A percentile compares a stretch with the other conserved stretches of the same genome.
Evolutionary conservation across 1,140 invertebrate genomes (phyloP).

Genomic region (Sitodiplosis mosellana): DNA sequence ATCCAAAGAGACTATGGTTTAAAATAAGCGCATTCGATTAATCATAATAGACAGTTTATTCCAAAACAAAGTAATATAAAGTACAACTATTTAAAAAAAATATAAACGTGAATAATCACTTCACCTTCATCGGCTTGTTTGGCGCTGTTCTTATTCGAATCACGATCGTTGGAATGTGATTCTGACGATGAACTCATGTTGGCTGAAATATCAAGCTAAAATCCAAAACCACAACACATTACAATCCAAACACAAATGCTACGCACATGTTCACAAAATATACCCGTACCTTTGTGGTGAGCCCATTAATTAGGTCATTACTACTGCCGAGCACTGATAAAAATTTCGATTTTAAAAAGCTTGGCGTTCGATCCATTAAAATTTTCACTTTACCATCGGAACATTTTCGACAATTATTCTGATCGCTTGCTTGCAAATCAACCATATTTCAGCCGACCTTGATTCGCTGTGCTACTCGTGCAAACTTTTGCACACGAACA

Average conservation of each 20-base stretch:
- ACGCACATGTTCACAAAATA: background rate
- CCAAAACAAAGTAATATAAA: background rate
- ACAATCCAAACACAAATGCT: too few species aligned
- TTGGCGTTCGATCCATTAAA: constrained; percentile 25
- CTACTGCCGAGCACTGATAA: constrained; percentile 27
- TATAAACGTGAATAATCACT: background rate
- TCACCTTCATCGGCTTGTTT: constrained; percentile 1
- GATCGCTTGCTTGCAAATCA: background rate
- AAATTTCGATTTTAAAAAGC: constrained; percentile 26
- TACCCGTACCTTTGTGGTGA: constrained; percentile 24
- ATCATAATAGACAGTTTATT: background rate
- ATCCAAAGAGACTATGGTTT: background rate
- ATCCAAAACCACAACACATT: too few species aligned
- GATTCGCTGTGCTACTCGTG: too few species aligned
- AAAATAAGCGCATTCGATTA: background rate
- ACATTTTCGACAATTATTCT: background rate
- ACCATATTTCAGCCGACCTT: background rate
- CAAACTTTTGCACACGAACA: too few species aligned
- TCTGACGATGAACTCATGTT: background rate
- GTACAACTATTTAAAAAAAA: background rate
- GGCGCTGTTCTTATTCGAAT: background rate
- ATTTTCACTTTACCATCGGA: constrained; percentile 19
- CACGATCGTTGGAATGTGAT: background rate
- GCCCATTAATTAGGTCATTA: constrained; percentile 26
- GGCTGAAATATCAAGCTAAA: background rate